A percentile compares a stretch with the other conserved stretches of the same genome.
These are phyloP conservation scores for Megaceryle maxima DNA, from an alignment of 2,113 vertebrate genomes.

Conservation along the genomic window DNA sequence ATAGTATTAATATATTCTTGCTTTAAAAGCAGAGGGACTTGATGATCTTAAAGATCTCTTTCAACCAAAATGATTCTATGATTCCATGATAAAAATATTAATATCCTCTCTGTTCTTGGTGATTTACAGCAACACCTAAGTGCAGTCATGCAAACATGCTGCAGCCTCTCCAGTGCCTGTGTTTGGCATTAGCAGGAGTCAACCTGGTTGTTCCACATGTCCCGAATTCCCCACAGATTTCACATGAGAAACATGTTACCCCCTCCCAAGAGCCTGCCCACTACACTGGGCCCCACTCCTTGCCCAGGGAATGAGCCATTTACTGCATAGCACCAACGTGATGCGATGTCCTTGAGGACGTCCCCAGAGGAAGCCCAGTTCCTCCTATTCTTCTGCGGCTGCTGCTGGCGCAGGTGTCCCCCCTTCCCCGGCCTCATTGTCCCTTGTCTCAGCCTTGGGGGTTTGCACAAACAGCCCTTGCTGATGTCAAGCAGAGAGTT, in stretches of 20 bases:
- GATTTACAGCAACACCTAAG: too few relatives aligned
- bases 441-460: background rate
- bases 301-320: fast-evolving
- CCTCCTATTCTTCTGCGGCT: constrained; percentile 34
- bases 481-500: background rate
- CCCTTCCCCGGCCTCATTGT: background rate
- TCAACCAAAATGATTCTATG: background rate
- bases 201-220: fast-evolving
- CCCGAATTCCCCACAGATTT: background rate
- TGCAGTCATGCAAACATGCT: fast-evolving
- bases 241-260: fast-evolving
- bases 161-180: fast-evolving
- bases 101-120: too few relatives aligned
- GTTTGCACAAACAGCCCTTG: background rate
- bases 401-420: constrained; percentile 1
- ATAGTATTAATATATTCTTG: background rate
- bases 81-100: background rate
- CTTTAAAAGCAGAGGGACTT: background rate
- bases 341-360: background rate
- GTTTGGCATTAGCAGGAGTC: background rate
- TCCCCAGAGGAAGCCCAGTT: constrained; percentile 17
- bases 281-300: background rate
- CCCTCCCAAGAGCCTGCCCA: background rate
- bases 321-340: fast-evolving
- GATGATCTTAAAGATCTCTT: background rate